Base-by-base conservation (phyloP, 1,140 invertebrate genomes). In the Aphelinus certus region DNA sequence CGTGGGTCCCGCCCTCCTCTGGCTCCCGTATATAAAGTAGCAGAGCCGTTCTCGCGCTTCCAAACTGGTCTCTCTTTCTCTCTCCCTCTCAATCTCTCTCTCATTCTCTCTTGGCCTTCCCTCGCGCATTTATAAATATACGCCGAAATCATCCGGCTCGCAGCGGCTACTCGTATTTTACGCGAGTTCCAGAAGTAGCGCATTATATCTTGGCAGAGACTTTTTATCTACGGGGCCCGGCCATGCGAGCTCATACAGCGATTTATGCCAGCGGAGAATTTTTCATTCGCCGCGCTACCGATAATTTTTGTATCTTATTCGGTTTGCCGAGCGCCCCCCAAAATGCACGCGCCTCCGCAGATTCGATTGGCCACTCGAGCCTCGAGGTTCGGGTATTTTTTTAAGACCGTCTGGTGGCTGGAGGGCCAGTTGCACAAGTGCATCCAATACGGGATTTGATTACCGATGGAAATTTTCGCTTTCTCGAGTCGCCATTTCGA, bases 21-120 rank as follows among this genome's bases (percentile, higher is more conserved):
- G 70, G 80, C 80, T 81, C 79, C 80, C 71, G 80, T 77, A 76
- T 76, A 53, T 71, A 64, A 76, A 80, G 75, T 76, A 76, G 75
- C 69, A 49, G 61, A 9, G n/a, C 1, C 49, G 45, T 9, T 43
- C 60, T 45, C 61, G 43, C 61, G 26, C 61, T 47, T 60, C 49
- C 53, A 61, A 68, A 74, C 72, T 68, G 72, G 58, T 74, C 64
- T 57, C 26, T 26, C 26, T 26, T 26, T 26, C 26, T 26, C 26
- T 26, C 26, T 26, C 26, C 26, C 26, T 26, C 26, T 26, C 26
- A 26, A 26, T 26, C 26, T 60, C 57, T 7, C 57, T 9, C 4
- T 53, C 51, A 53, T 53, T 53, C 9, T 53, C 4, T 9, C 51
- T 6, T 9, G 4, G 51, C 51, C 26, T 53, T 9, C 57, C 26